A percentile compares a stretch with the other conserved stretches of the same genome.
Evolutionary conservation across 2,797 vertebrate genomes (phyloP).

Genomic region (Phoebastria nigripes): DNA sequence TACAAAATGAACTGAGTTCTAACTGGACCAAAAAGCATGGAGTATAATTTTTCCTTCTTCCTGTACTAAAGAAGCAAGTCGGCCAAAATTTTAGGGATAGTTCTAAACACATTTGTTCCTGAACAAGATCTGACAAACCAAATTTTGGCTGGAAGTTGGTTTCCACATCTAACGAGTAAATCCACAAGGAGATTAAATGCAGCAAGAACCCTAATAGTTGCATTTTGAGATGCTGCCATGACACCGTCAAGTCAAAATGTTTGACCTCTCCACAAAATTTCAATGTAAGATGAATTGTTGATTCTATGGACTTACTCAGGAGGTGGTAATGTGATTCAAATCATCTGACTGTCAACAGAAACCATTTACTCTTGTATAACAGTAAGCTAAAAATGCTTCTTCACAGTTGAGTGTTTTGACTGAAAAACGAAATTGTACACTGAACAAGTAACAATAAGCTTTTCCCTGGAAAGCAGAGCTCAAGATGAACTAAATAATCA

Average conservation of each 20-base stretch:
- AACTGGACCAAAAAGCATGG: background rate
- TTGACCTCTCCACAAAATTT: background rate
- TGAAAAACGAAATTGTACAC: background rate
- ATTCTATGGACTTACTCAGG: constrained; percentile 1
- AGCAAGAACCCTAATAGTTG: background rate
- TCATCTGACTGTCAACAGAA: constrained; percentile 28
- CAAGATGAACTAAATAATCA: background rate
- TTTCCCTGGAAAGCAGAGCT: background rate
- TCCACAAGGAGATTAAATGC: background rate
- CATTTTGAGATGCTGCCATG: background rate
- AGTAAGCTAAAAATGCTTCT: constrained; percentile 15
- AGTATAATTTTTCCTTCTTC: background rate
- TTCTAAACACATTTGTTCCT: background rate
- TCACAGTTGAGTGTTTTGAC: background rate
- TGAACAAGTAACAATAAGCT: constrained; percentile 26
- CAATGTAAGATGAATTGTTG: background rate
- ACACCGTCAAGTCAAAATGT: background rate
- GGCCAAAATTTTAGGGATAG: background rate
- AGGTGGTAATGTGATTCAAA: constrained; percentile 15
- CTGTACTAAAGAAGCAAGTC: background rate
- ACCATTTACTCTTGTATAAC: background rate
- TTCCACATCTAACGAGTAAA: background rate
- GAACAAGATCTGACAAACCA: background rate
- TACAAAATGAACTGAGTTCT: background rate
- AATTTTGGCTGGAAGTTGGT: background rate